These are phyloP conservation scores for Habroteleia sp. DNA, from an alignment of 2,888 invertebrate genomes.

Conservation along the genomic window DNA sequence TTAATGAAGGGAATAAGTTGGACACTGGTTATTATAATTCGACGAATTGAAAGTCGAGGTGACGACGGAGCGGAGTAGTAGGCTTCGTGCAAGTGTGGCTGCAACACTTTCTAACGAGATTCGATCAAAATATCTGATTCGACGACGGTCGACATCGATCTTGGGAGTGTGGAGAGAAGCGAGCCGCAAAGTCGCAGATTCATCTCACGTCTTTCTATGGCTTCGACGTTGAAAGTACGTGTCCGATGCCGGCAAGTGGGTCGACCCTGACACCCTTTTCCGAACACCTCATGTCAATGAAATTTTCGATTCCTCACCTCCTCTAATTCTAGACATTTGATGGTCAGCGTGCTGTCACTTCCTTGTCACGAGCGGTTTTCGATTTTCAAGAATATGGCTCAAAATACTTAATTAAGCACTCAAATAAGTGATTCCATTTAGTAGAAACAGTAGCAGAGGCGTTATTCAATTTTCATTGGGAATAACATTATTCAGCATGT, in stretches of 20 bases:
- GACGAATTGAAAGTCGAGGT: slow-evolving; percentile 25
- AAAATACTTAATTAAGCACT: no score
- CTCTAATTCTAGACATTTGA: background rate
- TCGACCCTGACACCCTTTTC: slow-evolving; percentile 73
- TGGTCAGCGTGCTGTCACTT: slow-evolving; percentile 8
- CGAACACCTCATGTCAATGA: slow-evolving; percentile 63
- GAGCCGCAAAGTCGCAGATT: slow-evolving; percentile 63
- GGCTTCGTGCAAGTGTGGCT: slow-evolving; percentile 33
- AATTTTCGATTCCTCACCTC: slow-evolving; percentile 48
- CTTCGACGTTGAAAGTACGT: slow-evolving; percentile 68
- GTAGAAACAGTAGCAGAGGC: no score
- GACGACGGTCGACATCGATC: slow-evolving; percentile 48
- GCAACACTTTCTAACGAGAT: slow-evolving; percentile 66
- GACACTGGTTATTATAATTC: slow-evolving; percentile 23
- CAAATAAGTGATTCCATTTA: no score
- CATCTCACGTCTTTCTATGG: slow-evolving; percentile 66
- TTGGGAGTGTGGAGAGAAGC: slow-evolving; percentile 35
- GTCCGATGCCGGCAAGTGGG: slow-evolving; percentile 64
- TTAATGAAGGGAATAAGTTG: slow-evolving; percentile 39
- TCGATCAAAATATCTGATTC: slow-evolving; percentile 64
- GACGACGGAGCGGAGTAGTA: background rate
- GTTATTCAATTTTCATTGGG: no score
- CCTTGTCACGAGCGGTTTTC: no score
- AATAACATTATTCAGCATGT: no score
- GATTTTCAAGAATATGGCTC: no score